Conservation (phyloP, 2,797 vertebrate species). For the Chromobotia macracanthus region DNA sequence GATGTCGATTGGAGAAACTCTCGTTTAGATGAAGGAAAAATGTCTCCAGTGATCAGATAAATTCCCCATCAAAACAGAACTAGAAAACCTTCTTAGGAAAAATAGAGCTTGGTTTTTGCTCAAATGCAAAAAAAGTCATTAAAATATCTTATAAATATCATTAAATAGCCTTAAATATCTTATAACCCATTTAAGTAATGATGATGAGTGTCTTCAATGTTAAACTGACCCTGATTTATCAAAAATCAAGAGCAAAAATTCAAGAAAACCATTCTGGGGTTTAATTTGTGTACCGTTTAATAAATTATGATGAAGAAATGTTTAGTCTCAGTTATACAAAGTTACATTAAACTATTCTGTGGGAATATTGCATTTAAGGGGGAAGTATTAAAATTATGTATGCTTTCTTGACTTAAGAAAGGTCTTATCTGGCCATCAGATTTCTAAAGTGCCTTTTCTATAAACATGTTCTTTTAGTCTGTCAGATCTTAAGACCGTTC, state of each 20-base stretch:
- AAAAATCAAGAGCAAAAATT: constrained; percentile 14
- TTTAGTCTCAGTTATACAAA: constrained; percentile 14
- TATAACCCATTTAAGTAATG: constrained; percentile 3
- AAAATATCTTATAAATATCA: too few relatives aligned
- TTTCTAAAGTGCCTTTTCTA: background rate
- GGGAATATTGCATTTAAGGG: background rate
- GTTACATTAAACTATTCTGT: background rate
- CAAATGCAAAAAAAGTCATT: background rate
- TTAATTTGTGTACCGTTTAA: background rate
- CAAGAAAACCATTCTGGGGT: background rate
- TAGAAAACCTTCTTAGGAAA: background rate
- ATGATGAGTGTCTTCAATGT: background rate
- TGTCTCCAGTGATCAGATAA: constrained; percentile 22
- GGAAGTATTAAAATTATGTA: background rate
- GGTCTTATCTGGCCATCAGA: background rate
- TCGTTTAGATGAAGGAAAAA: constrained; percentile 21
- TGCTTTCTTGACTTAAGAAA: background rate
- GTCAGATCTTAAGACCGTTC: constrained; percentile 6
- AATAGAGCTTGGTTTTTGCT: background rate
- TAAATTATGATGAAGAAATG: constrained; percentile 7
- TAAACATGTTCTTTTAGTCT: constrained; percentile 7
- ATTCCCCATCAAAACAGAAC: background rate
- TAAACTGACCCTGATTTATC: constrained; percentile 6
- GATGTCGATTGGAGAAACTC: constrained; percentile 11
- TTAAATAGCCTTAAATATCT: background rate